These are phyloP conservation scores for Mola mola DNA, from an alignment of 2,113 vertebrate genomes.

Conservation along the genomic window DNA sequence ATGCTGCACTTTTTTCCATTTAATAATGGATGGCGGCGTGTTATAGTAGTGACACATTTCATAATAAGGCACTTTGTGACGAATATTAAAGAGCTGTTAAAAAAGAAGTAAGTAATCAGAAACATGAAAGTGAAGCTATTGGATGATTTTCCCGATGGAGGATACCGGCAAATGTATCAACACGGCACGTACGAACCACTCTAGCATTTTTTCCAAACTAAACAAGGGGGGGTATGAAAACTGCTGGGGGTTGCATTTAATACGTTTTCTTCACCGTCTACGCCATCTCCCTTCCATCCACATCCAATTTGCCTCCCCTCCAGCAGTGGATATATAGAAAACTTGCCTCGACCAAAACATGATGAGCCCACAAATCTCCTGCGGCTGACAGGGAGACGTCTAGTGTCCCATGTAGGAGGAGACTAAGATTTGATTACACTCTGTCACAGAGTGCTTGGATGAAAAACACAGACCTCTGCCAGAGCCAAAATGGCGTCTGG, in stretches of 20 bases:
- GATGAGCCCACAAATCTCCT: slow-evolving; percentile 73
- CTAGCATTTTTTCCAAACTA: slow-evolving; percentile 58
- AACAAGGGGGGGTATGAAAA: slow-evolving; percentile 55
- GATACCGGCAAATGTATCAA: slow-evolving; percentile 55
- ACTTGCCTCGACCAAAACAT: slow-evolving; percentile 64
- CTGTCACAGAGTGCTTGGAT: slow-evolving; percentile 64
- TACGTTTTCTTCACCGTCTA: slow-evolving; percentile 51
- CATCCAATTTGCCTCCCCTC: slow-evolving; percentile 57
- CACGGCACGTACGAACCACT: slow-evolving; percentile 41
- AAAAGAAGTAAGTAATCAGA: slow-evolving; percentile 39
- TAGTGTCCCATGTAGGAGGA: slow-evolving; percentile 62
- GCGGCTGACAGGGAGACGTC: slow-evolving; percentile 65
- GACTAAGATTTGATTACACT: slow-evolving; percentile 70
- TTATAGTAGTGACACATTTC: slow-evolving; percentile 26
- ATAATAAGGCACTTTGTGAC: slow-evolving; percentile 5
- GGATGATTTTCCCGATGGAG: slow-evolving; percentile 30
- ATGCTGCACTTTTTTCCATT: slow-evolving; percentile 31
- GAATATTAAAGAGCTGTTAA: slow-evolving; percentile 35
- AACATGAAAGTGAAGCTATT: slow-evolving; percentile 17
- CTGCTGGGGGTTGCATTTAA: slow-evolving; percentile 60
- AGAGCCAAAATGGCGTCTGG: slow-evolving; percentile 71
- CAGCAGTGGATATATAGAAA: slow-evolving; percentile 53
- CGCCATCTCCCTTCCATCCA: slow-evolving; percentile 61
- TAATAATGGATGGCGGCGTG: slow-evolving; percentile 19
- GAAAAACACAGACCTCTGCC: slow-evolving; percentile 62